Evolutionary conservation across 2,113 vertebrate species (phyloP).

Genomic region (Thalassarche chlororhynchos): DNA sequence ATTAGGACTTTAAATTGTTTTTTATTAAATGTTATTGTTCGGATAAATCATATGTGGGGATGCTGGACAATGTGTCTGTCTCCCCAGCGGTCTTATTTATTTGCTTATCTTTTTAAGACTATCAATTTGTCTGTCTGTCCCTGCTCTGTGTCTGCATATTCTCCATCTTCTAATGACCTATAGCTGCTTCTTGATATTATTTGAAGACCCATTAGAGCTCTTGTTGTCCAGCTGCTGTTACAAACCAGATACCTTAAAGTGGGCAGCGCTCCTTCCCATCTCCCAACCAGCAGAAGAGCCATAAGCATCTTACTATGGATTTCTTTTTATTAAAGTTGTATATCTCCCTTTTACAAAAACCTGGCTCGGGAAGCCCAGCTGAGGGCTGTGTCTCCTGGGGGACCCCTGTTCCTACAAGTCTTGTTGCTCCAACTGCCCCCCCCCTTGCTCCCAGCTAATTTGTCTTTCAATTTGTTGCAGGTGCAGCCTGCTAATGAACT

Average conservation of each 20-base stretch:
- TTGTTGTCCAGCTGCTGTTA: conserved; percentile 5
- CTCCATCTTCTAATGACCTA: conserved; percentile 19
- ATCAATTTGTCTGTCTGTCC: conserved; percentile 18
- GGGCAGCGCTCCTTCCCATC: not conserved
- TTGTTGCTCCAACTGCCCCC: not conserved
- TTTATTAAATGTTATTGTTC: conserved; percentile 53
- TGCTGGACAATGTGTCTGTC: conserved; percentile 4
- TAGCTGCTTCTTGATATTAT: conserved; percentile 47
- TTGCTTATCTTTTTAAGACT: not conserved
- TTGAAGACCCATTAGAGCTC: conserved; percentile 47
- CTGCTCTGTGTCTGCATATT: not conserved
- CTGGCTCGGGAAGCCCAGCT: conserved; percentile 29
- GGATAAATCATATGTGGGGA: conserved; percentile 52
- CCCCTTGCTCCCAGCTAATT: not conserved
- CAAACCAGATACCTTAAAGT: not conserved
- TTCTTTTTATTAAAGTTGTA: conserved; percentile 69
- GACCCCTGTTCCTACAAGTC: conserved; percentile 8
- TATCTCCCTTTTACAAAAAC: conserved; percentile 44
- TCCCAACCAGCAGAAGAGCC: not conserved
- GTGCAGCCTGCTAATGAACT: conserved; percentile 55
- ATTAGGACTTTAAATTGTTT: conserved; percentile 49
- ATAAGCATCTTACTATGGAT: conserved; percentile 55
- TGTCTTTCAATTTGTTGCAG: conserved; percentile 68
- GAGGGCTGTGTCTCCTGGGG: conserved; percentile 35
- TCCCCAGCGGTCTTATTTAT: not conserved